Percentiles rank a stretch among this genome's conserved stretches.
Evolutionary conservation across 2,113 vertebrate genomes (phyloP).

Genomic region (Actenoides hombroni): DNA sequence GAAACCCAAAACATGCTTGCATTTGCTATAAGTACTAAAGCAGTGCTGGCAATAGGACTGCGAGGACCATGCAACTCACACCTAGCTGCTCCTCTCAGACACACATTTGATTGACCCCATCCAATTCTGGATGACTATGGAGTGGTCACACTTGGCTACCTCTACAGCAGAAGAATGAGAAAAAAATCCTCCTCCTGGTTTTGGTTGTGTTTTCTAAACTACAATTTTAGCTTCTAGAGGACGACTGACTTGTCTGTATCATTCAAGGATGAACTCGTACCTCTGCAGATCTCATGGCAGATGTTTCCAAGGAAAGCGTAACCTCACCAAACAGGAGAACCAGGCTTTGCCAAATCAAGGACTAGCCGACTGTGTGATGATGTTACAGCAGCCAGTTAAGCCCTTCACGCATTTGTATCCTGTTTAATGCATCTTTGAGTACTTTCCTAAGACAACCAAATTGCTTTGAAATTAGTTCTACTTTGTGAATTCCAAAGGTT

Average conservation of each 20-base stretch:
- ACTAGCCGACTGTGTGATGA: neutral
- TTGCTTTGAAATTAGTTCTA: neutral
- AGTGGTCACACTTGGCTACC: neutral
- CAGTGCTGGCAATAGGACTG: neutral
- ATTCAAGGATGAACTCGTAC: neutral
- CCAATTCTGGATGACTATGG: neutral
- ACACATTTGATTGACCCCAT: neutral
- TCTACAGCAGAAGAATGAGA: neutral
- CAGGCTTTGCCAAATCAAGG: neutral
- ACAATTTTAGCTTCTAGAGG: neutral
- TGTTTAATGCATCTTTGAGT: neutral
- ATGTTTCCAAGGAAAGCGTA: neutral
- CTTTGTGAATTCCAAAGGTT: slow-evolving; percentile 14
- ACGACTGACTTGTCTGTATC: neutral
- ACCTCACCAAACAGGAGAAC: neutral
- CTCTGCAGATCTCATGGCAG: neutral
- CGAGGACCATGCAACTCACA: neutral
- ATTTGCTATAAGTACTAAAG: neutral
- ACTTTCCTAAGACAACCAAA: neutral
- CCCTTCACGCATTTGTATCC: neutral
- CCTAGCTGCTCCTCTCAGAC: neutral
- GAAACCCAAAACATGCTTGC: neutral
- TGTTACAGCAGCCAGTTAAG: neutral
- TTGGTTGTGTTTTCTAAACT: neutral
- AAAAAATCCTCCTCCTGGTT: neutral